Evolutionary conservation across 2,797 vertebrate genomes (phyloP).

Genomic region (Eulemur albifrons): DNA sequence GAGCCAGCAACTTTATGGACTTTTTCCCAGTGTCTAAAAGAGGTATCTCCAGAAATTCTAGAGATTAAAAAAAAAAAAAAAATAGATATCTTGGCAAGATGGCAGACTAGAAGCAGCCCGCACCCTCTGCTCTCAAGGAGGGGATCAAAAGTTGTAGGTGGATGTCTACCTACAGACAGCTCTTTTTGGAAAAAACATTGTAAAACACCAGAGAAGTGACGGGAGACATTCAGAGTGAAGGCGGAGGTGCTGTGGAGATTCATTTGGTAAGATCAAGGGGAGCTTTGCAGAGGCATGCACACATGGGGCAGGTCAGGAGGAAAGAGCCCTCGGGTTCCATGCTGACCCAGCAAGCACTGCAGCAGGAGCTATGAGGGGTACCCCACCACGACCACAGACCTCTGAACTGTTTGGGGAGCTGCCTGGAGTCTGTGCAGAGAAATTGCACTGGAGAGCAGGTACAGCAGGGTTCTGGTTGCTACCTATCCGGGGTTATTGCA

Average conservation of each 20-base stretch:
- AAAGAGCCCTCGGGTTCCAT: background rate
- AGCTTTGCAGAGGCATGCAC: no score
- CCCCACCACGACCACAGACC: background rate
- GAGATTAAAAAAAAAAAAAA: background rate
- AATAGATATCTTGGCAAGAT: background rate
- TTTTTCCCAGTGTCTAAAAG: background rate
- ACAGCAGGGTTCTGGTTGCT: background rate
- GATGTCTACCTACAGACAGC: background rate
- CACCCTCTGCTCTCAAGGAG: background rate
- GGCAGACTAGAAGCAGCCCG: background rate
- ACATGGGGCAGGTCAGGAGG: no score
- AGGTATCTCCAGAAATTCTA: background rate
- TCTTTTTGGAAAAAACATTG: background rate
- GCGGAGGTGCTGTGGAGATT: background rate
- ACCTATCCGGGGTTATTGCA: background rate
- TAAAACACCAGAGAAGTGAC: background rate
- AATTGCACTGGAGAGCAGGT: background rate
- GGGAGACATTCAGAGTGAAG: background rate
- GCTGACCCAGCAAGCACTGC: background rate
- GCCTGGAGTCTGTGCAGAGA: background rate
- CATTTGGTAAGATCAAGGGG: background rate
- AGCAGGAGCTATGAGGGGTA: background rate
- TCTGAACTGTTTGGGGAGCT: background rate
- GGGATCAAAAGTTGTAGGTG: background rate
- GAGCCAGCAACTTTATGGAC: background rate